Evolutionary conservation across 1,140 invertebrate genomes (phyloP), one percentile per base, ranked within the genome.

Genomic region (Drosophila trapezifrons): DNA sequence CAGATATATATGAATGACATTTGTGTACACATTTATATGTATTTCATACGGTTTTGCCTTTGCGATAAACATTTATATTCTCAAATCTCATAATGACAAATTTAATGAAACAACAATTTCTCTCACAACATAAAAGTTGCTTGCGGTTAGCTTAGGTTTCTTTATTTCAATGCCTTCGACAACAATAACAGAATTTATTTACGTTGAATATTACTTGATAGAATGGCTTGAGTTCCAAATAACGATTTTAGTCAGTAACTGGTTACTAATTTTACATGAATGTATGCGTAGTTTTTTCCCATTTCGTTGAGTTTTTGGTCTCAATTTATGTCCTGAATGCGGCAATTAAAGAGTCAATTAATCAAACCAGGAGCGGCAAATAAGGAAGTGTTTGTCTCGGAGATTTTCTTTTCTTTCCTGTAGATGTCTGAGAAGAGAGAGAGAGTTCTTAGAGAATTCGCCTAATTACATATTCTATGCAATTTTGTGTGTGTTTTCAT

Each of bases 101-200:
- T 87, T 82, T 71, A 87, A 87, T 86, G 76, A 76, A 86, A 72
- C 83, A 86, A 86, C 83, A 85, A 76, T 85, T 81, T 77, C 35
- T 63, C 66, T 63, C 79, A 81, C 78, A 81, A 78, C 66, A 67
- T 74, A 78, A 82, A 82, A 83, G 75, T 84, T 71, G 57, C 45
- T 66, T 73, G 32, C 54, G 35, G 51, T 76, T 76, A 58, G 52
- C 38, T 57, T 56, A 70, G 65, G 46, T 62, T 51, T 62, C 25
- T 40, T 59, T 63, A 42, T 27, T 81, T 75, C 45, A 59, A 60
- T 78, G 58, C 55, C 58, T 72, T 85, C 47, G 55, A 87, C 71
- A 86, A 86, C 82, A 87, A 82, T 86, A 86, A 86, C 82, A 85
- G 58, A 85, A 85, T 78, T 75, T 40, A 70, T 83, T 74, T 38